These are phyloP conservation scores for Caenorhabditis panamensis DNA, from an alignment of 2,888 invertebrate genomes.

Conservation along the genomic window DNA sequence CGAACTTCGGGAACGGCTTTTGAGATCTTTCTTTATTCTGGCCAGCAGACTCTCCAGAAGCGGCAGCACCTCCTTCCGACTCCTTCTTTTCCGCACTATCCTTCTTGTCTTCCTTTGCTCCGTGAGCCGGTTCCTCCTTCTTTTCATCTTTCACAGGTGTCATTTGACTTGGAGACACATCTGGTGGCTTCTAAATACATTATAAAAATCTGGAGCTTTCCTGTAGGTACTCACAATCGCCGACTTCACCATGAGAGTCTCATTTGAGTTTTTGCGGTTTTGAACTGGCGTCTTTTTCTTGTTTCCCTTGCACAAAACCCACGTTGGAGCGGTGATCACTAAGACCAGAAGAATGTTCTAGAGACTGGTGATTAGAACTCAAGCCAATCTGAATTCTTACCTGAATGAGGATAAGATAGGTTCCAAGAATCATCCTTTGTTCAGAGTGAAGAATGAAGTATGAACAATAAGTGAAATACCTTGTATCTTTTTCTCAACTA, in stretches of 20 bases:
- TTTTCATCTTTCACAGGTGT: conserved; percentile 18
- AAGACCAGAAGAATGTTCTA: conserved; percentile 37
- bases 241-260: conserved; percentile 16
- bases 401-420: conserved; percentile 49
- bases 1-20: conserved; percentile 50
- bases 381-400: neutral
- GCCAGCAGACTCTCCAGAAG: neutral
- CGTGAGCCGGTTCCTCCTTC: conserved; percentile 18
- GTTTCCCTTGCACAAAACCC: conserved; percentile 42
- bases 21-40: conserved; percentile 18
- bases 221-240: conserved; percentile 42
- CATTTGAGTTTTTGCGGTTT: conserved; percentile 5
- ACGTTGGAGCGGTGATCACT: conserved; percentile 12
- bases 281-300: conserved; percentile 33
- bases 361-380: neutral
- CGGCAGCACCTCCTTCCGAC: neutral
- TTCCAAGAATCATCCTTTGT: conserved; percentile 24
- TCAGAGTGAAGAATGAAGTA: neutral
- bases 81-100: conserved; percentile 5
- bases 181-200: conserved; percentile 30
- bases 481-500: no score
- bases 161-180: conserved; percentile 16
- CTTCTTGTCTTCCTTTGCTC: conserved; percentile 11
- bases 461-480: no score
- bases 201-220: no score